Percentiles rank a stretch among this genome's conserved stretches.
Conservation (phyloP, 2,797 vertebrate genomes). For the Catharus ustulatus region DNA sequence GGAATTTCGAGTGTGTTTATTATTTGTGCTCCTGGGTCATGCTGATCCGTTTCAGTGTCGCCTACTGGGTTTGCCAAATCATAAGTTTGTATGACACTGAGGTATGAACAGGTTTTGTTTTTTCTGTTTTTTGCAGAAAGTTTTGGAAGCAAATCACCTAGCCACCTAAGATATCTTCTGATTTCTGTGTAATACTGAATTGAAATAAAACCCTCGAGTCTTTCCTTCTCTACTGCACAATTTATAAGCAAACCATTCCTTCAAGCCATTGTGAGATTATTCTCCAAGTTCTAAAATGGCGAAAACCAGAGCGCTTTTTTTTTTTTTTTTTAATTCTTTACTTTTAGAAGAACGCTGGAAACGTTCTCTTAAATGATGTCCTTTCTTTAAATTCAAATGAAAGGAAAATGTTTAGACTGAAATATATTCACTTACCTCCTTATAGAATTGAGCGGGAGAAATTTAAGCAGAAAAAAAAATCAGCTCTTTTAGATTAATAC, state of each 20-base stretch:
- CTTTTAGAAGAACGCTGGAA: not conserved
- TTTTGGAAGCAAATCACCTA: not conserved
- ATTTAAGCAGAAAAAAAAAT: not conserved
- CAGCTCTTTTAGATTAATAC: rapidly evolving
- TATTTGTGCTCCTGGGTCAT: slow-evolving; percentile 48
- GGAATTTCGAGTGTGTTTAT: slow-evolving; percentile 57
- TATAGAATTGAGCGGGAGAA: not conserved
- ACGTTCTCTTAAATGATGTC: not conserved
- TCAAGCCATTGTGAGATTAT: not conserved
- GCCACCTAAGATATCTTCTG: not conserved
- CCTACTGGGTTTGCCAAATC: not conserved
- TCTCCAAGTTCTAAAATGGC: not conserved
- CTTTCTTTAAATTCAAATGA: not conserved
- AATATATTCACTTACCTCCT: not conserved
- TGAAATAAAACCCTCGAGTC: not conserved
- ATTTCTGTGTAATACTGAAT: not conserved
- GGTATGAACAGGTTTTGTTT: not conserved
- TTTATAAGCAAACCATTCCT: not conserved
- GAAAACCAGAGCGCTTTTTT: not conserved
- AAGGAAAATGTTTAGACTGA: not conserved
- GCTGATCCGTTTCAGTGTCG: not conserved
- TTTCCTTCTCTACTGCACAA: not conserved
- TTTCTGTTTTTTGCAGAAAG: not conserved
- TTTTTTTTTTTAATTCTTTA: not conserved
- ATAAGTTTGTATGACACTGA: slow-evolving; percentile 12